Evolutionary conservation across 2,113 vertebrate genomes (phyloP).

Genomic region (Alces alces): DNA sequence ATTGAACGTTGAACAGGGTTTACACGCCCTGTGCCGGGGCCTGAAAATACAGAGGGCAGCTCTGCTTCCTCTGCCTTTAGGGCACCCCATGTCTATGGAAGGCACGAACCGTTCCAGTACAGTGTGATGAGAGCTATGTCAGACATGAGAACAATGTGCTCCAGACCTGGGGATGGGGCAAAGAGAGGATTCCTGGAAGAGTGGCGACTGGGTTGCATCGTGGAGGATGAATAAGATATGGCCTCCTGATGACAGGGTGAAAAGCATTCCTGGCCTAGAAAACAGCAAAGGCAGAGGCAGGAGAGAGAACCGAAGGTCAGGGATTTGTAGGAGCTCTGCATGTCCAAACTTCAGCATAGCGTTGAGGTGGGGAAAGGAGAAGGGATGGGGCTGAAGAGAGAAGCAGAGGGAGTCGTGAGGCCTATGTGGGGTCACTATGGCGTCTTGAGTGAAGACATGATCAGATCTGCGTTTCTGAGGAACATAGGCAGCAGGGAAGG

Average conservation of each 20-base stretch:
- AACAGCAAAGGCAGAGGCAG: not conserved
- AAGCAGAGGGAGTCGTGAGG: not conserved
- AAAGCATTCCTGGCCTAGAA: not conserved
- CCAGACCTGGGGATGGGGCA: not conserved
- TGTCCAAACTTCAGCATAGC: not conserved
- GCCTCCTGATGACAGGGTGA: not conserved
- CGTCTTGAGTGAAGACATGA: not conserved
- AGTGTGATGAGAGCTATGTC: not conserved
- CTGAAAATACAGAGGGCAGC: not conserved
- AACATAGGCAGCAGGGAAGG: not conserved
- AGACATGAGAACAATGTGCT: no score
- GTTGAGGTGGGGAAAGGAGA: not conserved
- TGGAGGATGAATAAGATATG: not conserved
- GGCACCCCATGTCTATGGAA: not conserved
- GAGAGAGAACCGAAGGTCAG: not conserved
- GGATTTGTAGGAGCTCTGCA: not conserved
- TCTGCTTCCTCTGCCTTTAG: not conserved
- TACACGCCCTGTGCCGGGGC: not conserved
- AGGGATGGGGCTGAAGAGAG: not conserved
- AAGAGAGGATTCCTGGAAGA: not conserved
- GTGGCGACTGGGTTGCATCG: not conserved
- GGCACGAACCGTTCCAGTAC: not conserved
- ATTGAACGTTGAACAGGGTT: not conserved
- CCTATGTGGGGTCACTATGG: not conserved
- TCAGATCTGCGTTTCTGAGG: not conserved